Evolutionary conservation across 2,888 invertebrate species (phyloP), one percentile per base, ranked within the genome.

Genomic region (Loripinus fragilis): DNA sequence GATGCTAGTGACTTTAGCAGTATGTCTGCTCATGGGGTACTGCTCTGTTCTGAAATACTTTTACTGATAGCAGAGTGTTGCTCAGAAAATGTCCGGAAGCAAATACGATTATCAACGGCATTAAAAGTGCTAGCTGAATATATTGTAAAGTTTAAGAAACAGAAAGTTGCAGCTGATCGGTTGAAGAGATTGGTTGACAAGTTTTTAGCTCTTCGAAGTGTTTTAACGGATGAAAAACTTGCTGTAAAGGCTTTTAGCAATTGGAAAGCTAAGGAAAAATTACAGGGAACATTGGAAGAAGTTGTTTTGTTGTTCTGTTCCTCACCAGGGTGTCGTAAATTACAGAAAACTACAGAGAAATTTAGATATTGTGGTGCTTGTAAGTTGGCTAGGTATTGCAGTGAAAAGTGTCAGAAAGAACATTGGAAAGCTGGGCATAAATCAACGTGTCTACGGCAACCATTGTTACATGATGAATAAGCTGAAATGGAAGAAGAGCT

Each of bases 341-440:
- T 71, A 15, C 67, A 73, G 25, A 67, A 52, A 0, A 80, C 83
- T 23, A 45, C 41, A 12, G 75, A 76, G 38, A 77, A 84, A 70
- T 85, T 86, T 42, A 67, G 82, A 12, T 87, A 88, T 48, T 88
- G 88, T 77, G 86, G 86, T 23, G 85, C 85, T 8, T 88, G 88
- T 76, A 64, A 75, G 20, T 55, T 87, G 55, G 74, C 87, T 2
- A 74, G 88, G 20, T 88, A 88, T 71, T 88, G 88, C 64, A 85
- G 80, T 48, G 78, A 81, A n/a, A 75, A 74, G 10, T 88, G 88
- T 55, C 88, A 88, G 80, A 84, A 79, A 41, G 80, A 85, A n/a
- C 88, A 88, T 28, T 88, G 88, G 88, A 85, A 83, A 64, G 79
- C 69, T 23, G 82, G 82, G 12, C 88, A 88, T 48, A 87, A 83